These are phyloP conservation scores for Sebastiscus albofasciatus DNA, from an alignment of 2,797 vertebrate genomes.

Conservation along the genomic window DNA sequence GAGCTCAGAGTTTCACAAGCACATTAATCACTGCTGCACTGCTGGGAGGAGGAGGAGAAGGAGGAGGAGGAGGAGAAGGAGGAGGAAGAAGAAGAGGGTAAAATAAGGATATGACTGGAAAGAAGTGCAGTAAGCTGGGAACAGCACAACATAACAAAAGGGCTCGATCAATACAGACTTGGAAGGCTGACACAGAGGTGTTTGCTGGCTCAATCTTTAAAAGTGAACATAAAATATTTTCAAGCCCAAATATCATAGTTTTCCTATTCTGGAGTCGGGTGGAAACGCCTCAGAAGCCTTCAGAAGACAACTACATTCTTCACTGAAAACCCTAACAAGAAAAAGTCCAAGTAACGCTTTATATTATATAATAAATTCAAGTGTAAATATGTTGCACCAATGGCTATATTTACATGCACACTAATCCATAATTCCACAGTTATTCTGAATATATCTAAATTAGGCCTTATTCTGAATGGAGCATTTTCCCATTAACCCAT, in stretches of 20 bases:
- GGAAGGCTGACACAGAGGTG: background rate
- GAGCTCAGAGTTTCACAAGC: slow-evolving; percentile 67
- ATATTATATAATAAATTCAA: background rate
- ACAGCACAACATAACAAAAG: background rate
- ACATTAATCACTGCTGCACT: slow-evolving; percentile 72
- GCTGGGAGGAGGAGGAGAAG: slow-evolving; percentile 29
- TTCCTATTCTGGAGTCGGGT: background rate
- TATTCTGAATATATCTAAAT: too few species aligned
- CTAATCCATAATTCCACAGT: too few species aligned
- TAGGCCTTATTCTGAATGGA: too few species aligned
- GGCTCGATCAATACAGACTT: slow-evolving; percentile 16
- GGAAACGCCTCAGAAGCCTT: background rate
- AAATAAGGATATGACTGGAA: slow-evolving; percentile 26
- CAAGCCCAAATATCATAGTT: background rate
- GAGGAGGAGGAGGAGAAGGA: slow-evolving; percentile 19
- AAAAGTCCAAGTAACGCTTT: background rate
- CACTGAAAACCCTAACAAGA: background rate
- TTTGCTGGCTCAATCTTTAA: background rate
- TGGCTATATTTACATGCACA: too few species aligned
- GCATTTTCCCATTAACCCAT: too few species aligned
- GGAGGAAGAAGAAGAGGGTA: slow-evolving; percentile 14
- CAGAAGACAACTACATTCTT: background rate
- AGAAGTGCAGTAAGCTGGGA: slow-evolving; percentile 13
- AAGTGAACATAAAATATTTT: background rate
- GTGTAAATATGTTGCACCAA: background rate